Conservation (phyloP, 2,888 invertebrate genomes). For the Volucella zonaria region DNA sequence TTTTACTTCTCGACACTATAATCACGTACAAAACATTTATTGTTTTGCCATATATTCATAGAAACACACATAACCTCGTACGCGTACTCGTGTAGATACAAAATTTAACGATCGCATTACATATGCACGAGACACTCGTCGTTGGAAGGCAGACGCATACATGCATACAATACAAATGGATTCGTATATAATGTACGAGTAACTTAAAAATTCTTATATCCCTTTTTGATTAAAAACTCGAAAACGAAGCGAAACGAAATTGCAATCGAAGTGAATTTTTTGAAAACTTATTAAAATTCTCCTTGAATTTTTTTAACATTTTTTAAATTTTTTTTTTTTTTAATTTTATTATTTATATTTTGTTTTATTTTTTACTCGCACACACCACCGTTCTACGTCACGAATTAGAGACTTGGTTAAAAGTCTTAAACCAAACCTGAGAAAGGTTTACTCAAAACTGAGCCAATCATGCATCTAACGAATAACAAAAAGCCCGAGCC, state of each 20-base stretch:
- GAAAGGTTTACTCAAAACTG: conserved; percentile 63
- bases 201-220: conserved; percentile 13
- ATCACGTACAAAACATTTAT: conserved; percentile 25
- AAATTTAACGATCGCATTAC: conserved; percentile 18
- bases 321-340: conserved; percentile 45
- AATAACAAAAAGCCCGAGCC: conserved; percentile 56
- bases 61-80: not conserved
- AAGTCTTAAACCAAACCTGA: conserved; percentile 45
- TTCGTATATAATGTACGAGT: not conserved
- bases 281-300: conserved; percentile 57
- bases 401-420: conserved; percentile 16
- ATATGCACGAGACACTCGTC: not conserved
- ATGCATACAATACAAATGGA: too few species aligned
- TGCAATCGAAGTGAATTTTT: conserved; percentile 55
- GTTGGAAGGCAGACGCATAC: too few species aligned
- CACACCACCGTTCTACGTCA: conserved; percentile 1
- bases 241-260: conserved; percentile 17
- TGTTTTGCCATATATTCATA: too few species aligned
- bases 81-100: not conserved
- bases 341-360: too few species aligned
- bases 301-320: conserved; percentile 61
- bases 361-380: not conserved
- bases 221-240: conserved; percentile 25
- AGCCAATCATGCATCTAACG: conserved; percentile 59
- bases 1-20: conserved; percentile 28